phyloP scores from a whole-genome alignment of 2,797 vertebrate genomes.

The Xerus rutilus region DNA sequence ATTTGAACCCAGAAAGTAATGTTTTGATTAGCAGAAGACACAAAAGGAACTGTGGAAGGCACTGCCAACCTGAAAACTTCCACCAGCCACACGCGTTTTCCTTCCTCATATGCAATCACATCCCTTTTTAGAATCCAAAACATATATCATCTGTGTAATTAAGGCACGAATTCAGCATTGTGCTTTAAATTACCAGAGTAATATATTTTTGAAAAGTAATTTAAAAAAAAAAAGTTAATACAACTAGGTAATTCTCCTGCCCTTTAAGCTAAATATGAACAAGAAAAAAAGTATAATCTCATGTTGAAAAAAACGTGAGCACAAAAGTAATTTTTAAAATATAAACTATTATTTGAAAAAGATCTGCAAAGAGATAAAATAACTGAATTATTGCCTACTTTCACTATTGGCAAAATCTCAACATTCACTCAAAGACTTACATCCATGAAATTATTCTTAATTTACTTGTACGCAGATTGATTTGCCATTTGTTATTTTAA shows the following conservation, averaged over 20 bases:
- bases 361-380: slow-evolving; percentile 16
- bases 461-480: neutral
- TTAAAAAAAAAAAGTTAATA: neutral
- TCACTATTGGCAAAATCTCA: slow-evolving; percentile 53
- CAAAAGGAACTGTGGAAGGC: neutral
- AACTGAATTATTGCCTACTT: slow-evolving; percentile 28
- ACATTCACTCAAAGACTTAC: neutral
- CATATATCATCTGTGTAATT: neutral
- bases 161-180: slow-evolving; percentile 43
- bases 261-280: slow-evolving; percentile 44
- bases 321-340: slow-evolving; percentile 43
- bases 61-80: neutral
- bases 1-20: neutral
- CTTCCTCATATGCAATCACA: slow-evolving; percentile 9
- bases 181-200: slow-evolving; percentile 14
- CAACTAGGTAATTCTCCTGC: neutral
- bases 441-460: neutral
- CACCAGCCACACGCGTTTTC: neutral
- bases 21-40: neutral
- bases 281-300: neutral
- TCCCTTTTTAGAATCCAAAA: slow-evolving; percentile 53
- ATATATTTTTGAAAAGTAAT: neutral
- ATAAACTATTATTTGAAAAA: neutral
- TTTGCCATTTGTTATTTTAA: neutral
- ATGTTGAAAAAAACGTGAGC: slow-evolving; percentile 51